phyloP scores from a whole-genome alignment of 2,797 vertebrate genomes.

The Phrynocephalus guinanensis region DNA sequence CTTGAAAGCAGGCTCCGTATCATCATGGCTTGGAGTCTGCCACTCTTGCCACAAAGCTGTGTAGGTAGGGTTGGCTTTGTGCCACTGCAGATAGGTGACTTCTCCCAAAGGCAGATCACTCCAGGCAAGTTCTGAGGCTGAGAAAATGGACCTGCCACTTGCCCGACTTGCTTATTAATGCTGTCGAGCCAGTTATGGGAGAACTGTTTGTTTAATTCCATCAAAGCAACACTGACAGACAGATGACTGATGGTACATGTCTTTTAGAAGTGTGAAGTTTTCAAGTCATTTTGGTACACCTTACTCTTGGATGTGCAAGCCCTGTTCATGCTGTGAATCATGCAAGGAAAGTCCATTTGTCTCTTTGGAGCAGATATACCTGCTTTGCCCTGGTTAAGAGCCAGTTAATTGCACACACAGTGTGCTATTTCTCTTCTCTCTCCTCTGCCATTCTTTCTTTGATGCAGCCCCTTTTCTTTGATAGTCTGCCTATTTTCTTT shows the following conservation, averaged over 20 bases:
- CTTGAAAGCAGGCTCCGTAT: constrained; percentile 1
- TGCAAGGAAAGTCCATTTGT: constrained; percentile 17
- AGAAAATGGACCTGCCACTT: background rate
- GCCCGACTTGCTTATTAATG: background rate
- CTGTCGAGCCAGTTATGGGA: constrained; percentile 3
- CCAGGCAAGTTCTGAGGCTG: constrained; percentile 1
- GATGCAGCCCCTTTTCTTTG: no score
- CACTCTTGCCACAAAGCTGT: background rate
- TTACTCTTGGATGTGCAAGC: background rate
- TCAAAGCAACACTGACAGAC: background rate
- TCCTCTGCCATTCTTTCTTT: no score
- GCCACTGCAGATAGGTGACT: background rate
- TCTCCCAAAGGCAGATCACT: background rate
- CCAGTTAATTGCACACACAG: no score
- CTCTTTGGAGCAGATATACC: constrained; percentile 19
- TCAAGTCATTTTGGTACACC: background rate
- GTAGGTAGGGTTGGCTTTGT: background rate
- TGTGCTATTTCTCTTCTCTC: no score
- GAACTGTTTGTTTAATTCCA: constrained; percentile 18
- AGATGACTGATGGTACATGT: background rate
- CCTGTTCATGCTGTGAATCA: background rate
- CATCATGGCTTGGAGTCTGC: constrained; percentile 1
- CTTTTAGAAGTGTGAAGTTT: constrained; percentile 27
- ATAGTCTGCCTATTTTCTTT: no score
- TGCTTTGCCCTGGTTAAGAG: no score